These are phyloP conservation scores for Morone chrysops DNA, from an alignment of 2,113 vertebrate species.

Conservation along the genomic window DNA sequence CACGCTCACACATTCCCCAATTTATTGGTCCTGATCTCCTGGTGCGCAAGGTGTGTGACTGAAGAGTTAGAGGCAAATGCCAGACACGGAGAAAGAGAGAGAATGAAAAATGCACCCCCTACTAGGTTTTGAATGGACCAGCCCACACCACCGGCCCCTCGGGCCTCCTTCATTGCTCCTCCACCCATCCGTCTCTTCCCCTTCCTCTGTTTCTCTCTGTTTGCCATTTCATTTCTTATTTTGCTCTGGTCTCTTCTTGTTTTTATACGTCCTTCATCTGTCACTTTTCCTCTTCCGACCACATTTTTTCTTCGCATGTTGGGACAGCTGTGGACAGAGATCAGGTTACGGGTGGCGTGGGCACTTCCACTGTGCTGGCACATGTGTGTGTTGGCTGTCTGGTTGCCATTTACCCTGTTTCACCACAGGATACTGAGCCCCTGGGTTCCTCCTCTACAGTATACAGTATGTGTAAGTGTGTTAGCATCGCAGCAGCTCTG, in stretches of 20 bases:
- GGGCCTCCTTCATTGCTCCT: slow-evolving; percentile 67
- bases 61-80: slow-evolving; percentile 50
- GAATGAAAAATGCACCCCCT: slow-evolving; percentile 62
- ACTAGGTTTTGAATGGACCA: slow-evolving; percentile 60
- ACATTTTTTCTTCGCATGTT: slow-evolving; percentile 85
- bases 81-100: slow-evolving; percentile 38
- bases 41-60: slow-evolving; percentile 50
- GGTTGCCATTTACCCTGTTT: slow-evolving; percentile 89
- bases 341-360: slow-evolving; percentile 92
- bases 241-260: slow-evolving; percentile 29
- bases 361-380: slow-evolving; percentile 78
- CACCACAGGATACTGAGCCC: slow-evolving; percentile 84
- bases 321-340: slow-evolving; percentile 94
- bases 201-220: slow-evolving; percentile 7
- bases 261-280: slow-evolving; percentile 49
- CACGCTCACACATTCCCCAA: slow-evolving; percentile 41
- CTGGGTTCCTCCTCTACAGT: slow-evolving; percentile 47
- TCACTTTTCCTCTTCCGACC: slow-evolving; percentile 28
- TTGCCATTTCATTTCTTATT: slow-evolving; percentile 21
- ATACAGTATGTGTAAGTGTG: slow-evolving; percentile 59
- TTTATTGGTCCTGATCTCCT: slow-evolving; percentile 58
- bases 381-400: slow-evolving; percentile 75
- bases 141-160: slow-evolving; percentile 49
- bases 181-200: slow-evolving; percentile 57
- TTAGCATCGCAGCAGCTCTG: slow-evolving; percentile 53